Evolutionary conservation across 2,113 vertebrate genomes (phyloP).

Genomic region (Neogale vison): DNA sequence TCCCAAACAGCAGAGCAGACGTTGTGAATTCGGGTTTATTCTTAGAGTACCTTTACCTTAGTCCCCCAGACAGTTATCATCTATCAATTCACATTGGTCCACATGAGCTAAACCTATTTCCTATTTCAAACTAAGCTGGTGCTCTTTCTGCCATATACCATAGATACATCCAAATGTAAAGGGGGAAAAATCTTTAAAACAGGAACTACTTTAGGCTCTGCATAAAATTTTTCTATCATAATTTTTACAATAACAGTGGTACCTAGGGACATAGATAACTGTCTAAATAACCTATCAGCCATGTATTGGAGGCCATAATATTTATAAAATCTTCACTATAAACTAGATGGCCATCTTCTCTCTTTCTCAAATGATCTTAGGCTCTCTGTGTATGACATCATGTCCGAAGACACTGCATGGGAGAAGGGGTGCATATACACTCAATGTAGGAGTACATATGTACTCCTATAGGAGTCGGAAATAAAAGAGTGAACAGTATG

Average conservation of each 20-base stretch:
- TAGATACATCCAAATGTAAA: not conserved
- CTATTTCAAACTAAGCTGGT: not conserved
- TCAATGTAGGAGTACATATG: too few relatives aligned
- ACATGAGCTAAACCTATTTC: not conserved
- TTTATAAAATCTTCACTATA: not conserved
- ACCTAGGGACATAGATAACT: not conserved
- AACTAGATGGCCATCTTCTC: not conserved
- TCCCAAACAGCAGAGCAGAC: not conserved
- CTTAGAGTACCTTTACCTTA: not conserved
- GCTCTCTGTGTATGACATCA: not conserved
- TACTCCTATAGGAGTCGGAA: not conserved
- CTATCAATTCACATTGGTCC: not conserved
- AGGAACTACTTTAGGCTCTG: not conserved
- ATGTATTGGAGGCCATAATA: not conserved
- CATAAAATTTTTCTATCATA: not conserved
- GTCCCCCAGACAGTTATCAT: not conserved
- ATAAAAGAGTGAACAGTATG: not conserved
- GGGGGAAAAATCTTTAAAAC: not conserved
- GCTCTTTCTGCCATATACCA: not conserved
- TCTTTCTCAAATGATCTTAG: not conserved
- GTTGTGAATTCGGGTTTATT: conserved; percentile 1
- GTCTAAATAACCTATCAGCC: not conserved
- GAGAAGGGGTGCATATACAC: too few relatives aligned
- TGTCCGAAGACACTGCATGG: not conserved
- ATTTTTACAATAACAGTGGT: not conserved